Evolutionary conservation across 2,113 vertebrate species (phyloP), one percentile per base, ranked within the genome.

Genomic region (Chitala chitala): DNA sequence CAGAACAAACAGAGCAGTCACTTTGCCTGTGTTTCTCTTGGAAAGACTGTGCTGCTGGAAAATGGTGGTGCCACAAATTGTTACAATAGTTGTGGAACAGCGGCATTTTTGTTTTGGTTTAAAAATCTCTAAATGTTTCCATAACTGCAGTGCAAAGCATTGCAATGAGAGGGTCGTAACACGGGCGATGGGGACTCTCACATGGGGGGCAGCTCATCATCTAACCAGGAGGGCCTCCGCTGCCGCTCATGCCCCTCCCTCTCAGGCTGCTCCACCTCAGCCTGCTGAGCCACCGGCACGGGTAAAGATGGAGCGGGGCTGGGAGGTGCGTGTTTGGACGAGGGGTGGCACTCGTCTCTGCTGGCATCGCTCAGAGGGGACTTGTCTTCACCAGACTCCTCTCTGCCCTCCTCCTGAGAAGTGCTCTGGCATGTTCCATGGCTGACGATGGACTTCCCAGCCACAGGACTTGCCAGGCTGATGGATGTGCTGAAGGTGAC

Each of bases 151-250:
- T n/a, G 15, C 40, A 69, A n/a, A n/a, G n/a, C 13, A 13, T 22
- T 53, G 44, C 66, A 58, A 12, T 38, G 31, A 42, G 51, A 24
- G 20, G 42, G 36, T 72, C 33, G 12, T 3, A 72, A 31, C 55
- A 44, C 33, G 44, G 42, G 9, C 2, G 38, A 71, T 65, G 58
- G 5, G 79, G 82, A 77, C 76, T 87, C 91, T 93, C 93, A 92
- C 87, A 65, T 92, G 78, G 91, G 89, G 75, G 86, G 87, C 15
- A 85, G 85, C 12, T 91, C 87, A 76, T 91, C 81, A 70, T 90
- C 85, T 82, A 83, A 79, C 78, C 86, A 84, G 75, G 79, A 78
- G 75, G 89, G 89, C 87, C 88, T 93, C 26, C 5, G 58, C 33
- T 71, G 82, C 79, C 83, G 78, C 80, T 84, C 75, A 78, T 81